These are phyloP conservation scores for Scolopax bukidnonensis DNA, from an alignment of 2,797 vertebrate species.

Conservation along the genomic window DNA sequence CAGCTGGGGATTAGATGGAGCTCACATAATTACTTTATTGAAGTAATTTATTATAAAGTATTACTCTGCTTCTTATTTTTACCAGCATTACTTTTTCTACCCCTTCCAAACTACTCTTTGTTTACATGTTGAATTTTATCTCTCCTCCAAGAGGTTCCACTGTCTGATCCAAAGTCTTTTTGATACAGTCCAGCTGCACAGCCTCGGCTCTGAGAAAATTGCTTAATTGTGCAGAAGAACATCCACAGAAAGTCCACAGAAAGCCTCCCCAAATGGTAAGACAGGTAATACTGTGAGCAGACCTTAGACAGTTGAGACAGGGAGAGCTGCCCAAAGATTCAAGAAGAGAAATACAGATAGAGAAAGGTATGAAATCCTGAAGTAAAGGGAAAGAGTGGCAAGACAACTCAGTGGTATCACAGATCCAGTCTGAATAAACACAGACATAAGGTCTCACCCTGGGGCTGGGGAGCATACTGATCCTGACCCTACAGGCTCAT, in stretches of 20 bases:
- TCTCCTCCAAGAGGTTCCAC: background rate
- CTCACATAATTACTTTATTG: background rate
- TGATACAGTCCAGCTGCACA: background rate
- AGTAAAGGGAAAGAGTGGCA: background rate
- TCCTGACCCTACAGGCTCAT: background rate
- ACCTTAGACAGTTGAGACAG: background rate
- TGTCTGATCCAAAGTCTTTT: background rate
- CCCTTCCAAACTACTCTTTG: background rate
- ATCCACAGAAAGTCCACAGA: background rate
- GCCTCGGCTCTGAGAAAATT: rapidly evolving
- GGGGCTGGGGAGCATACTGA: background rate
- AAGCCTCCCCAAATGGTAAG: background rate
- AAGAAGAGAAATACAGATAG: background rate
- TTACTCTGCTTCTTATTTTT: background rate
- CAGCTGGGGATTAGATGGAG: background rate
- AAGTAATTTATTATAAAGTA: background rate
- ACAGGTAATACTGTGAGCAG: background rate
- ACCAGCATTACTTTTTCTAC: background rate
- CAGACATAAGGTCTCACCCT: background rate
- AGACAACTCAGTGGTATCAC: background rate
- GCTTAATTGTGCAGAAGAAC: background rate
- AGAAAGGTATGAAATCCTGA: background rate
- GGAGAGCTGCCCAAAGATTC: background rate
- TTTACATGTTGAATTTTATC: background rate
- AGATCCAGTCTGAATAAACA: background rate